Evolutionary conservation across 2,113 vertebrate genomes (phyloP).

Genomic region (Struthidea cinerea): DNA sequence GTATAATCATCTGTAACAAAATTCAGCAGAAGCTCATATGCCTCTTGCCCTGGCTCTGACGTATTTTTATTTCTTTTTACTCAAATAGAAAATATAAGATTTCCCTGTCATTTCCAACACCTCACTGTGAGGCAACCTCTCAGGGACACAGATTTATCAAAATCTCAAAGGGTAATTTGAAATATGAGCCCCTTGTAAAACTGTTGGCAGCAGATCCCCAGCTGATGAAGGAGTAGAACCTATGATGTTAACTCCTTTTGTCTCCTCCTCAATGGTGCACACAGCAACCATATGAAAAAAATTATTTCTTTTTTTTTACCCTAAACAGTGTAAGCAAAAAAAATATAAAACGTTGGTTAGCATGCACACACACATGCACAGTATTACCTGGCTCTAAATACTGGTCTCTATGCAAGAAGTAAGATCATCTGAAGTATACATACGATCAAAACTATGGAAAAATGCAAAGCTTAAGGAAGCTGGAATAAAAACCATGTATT

Average conservation of each 20-base stretch:
- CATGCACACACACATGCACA: background rate
- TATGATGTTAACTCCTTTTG: background rate
- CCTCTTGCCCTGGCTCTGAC: background rate
- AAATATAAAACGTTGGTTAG: background rate
- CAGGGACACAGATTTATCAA: background rate
- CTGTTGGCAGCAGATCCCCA: background rate
- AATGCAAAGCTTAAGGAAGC: background rate
- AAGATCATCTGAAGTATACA: background rate
- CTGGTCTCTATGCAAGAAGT: background rate
- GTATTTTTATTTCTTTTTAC: background rate
- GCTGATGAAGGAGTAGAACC: background rate
- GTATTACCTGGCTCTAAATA: background rate
- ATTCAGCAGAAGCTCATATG: background rate
- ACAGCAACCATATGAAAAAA: background rate
- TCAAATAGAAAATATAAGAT: background rate
- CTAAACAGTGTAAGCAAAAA: background rate
- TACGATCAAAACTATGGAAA: background rate
- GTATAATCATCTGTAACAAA: background rate
- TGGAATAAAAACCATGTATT: background rate
- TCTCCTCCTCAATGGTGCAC: background rate
- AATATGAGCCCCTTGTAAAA: slow-evolving; percentile 4
- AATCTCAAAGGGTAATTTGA: background rate
- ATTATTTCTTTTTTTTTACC: background rate
- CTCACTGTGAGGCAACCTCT: background rate
- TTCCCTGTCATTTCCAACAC: background rate